These are phyloP conservation scores for Parotia lawesii DNA, from an alignment of 2,113 vertebrate species.

Conservation along the genomic window DNA sequence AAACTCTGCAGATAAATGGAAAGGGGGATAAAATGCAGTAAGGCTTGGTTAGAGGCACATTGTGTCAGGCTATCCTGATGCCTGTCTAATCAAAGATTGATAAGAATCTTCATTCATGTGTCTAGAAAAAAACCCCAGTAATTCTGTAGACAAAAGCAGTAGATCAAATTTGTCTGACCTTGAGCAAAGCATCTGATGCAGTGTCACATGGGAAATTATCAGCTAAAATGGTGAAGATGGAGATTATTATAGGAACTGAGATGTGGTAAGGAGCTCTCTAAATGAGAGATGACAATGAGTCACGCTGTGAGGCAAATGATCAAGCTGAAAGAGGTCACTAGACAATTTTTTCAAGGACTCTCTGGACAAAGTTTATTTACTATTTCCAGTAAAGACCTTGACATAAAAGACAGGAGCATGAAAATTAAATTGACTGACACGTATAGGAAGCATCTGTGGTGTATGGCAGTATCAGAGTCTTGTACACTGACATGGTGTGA, in stretches of 20 bases:
- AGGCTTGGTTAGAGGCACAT: neutral
- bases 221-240: neutral
- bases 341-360: slow-evolving; percentile 22
- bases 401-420: neutral
- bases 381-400: slow-evolving; percentile 6
- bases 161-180: slow-evolving; percentile 26
- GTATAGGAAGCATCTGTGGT: neutral
- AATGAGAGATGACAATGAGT: slow-evolving; percentile 14
- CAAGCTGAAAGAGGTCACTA: slow-evolving; percentile 1
- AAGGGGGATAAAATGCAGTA: neutral
- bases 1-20: neutral
- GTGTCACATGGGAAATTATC: slow-evolving; percentile 22
- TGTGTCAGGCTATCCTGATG: neutral
- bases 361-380: neutral
- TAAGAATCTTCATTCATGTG: neutral
- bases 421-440: neutral
- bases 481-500: neutral
- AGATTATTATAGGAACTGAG: slow-evolving; percentile 16
- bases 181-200: neutral
- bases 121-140: neutral
- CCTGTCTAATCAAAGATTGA: neutral
- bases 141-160: neutral
- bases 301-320: slow-evolving; percentile 21
- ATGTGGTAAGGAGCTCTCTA: neutral
- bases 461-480: neutral